These are phyloP conservation scores for Hypolimnas misippus DNA, from an alignment of 2,888 invertebrate species.

Conservation along the genomic window DNA sequence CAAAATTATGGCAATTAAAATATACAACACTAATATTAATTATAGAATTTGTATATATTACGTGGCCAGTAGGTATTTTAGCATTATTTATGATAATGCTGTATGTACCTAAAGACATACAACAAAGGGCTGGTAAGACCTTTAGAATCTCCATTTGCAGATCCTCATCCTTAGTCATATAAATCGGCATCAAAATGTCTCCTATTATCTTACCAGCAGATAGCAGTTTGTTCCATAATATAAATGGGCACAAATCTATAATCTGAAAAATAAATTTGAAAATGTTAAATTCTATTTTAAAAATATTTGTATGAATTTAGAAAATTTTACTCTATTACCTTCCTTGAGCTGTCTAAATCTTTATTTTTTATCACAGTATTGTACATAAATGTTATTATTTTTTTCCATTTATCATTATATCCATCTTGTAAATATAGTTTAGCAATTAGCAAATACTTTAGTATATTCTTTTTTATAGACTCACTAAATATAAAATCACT, in stretches of 20 bases:
- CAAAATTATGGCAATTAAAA: slow-evolving; percentile 59
- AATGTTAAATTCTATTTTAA: neutral
- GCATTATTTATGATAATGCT: slow-evolving; percentile 48
- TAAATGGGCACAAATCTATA: slow-evolving; percentile 60
- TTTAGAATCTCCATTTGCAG: slow-evolving; percentile 58
- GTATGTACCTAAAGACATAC: slow-evolving; percentile 65
- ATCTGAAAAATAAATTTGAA: slow-evolving; percentile 54
- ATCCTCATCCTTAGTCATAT: slow-evolving; percentile 60
- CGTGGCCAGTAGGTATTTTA: slow-evolving; percentile 52
- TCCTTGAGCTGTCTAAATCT: slow-evolving; percentile 45
- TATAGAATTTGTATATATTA: slow-evolving; percentile 54
- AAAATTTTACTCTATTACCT: slow-evolving; percentile 46
- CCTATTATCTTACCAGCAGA: slow-evolving; percentile 71
- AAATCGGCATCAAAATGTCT: slow-evolving; percentile 71
- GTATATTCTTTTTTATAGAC: slow-evolving; percentile 49
- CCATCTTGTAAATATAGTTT: slow-evolving; percentile 52
- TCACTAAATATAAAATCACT: slow-evolving; percentile 49
- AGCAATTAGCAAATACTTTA: slow-evolving; percentile 58
- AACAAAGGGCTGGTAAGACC: slow-evolving; percentile 61
- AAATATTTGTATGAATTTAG: neutral
- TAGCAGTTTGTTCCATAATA: slow-evolving; percentile 61
- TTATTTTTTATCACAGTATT: slow-evolving; percentile 55
- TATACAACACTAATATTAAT: slow-evolving; percentile 60
- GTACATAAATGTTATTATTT: slow-evolving; percentile 49
- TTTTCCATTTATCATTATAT: slow-evolving; percentile 55